These are phyloP conservation scores for Falco novaeseelandiae DNA, from an alignment of 2,797 vertebrate genomes.

Conservation along the genomic window DNA sequence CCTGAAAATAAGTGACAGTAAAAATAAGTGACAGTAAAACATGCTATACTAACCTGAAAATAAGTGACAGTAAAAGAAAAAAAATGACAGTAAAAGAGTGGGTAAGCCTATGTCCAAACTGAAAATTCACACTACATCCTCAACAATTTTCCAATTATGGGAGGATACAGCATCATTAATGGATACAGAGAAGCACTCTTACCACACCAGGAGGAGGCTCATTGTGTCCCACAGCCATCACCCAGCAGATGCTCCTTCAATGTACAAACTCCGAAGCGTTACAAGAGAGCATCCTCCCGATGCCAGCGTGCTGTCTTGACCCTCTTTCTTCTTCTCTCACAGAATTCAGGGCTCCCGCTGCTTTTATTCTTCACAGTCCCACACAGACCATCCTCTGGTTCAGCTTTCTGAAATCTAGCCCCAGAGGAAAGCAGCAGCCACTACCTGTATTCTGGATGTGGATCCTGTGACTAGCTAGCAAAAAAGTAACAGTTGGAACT, in stretches of 20 bases:
- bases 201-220: background rate
- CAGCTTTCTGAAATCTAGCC: background rate
- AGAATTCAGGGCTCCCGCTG: background rate
- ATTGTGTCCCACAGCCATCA: background rate
- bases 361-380: background rate
- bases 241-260: background rate
- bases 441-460: rapidly evolving
- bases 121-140: background rate
- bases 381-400: background rate
- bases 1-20: background rate
- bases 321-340: background rate
- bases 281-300: background rate
- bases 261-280: background rate
- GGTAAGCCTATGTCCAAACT: background rate
- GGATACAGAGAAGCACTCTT: background rate
- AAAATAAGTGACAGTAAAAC: background rate
- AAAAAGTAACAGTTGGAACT: background rate
- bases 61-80: too few species aligned
- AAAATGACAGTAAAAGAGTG: background rate
- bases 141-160: background rate
- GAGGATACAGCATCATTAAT: background rate
- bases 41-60: too few species aligned
- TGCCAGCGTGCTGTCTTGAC: background rate
- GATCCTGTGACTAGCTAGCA: background rate
- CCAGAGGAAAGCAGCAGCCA: background rate